A percentile compares a stretch with the other conserved stretches of the same genome.
These are phyloP conservation scores for Adelges cooleyi DNA, from an alignment of 1,140 invertebrate species.

Conservation along the genomic window DNA sequence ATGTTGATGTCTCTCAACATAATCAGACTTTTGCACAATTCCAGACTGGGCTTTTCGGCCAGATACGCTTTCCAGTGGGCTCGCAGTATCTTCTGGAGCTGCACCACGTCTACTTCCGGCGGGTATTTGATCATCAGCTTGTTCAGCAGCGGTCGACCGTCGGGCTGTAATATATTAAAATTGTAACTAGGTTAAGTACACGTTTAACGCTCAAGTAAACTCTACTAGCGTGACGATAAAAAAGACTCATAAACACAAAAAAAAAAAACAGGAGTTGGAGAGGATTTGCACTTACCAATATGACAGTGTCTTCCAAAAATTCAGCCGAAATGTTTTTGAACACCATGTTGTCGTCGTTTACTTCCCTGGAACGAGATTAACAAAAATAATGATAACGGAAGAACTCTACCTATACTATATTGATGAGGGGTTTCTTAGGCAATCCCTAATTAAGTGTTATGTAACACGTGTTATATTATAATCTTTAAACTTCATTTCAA, in stretches of 20 bases:
- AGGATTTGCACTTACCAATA: slow-evolving; percentile 38
- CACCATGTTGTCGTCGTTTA: slow-evolving; percentile 63
- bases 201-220: neutral
- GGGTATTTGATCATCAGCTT: slow-evolving; percentile 47
- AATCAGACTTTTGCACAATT: slow-evolving; percentile 53
- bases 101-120: slow-evolving; percentile 50
- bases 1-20: slow-evolving; percentile 56
- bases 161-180: slow-evolving; percentile 38
- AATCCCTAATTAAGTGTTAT: too few species aligned
- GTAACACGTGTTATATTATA: too few species aligned
- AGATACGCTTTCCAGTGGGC: slow-evolving; percentile 47
- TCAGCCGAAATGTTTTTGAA: slow-evolving; percentile 51
- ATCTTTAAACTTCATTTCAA: too few species aligned
- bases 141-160: slow-evolving; percentile 41
- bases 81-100: slow-evolving; percentile 50
- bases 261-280: too few species aligned
- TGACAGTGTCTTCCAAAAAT: slow-evolving; percentile 44
- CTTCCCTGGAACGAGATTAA: slow-evolving; percentile 59
- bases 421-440: too few species aligned
- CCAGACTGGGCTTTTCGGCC: slow-evolving; percentile 45
- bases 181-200: neutral
- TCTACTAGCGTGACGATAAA: too few species aligned
- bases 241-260: too few species aligned
- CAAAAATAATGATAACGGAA: too few species aligned
- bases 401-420: too few species aligned